Percentiles rank a stretch among this genome's conserved stretches.
These are phyloP conservation scores for Stichodactyla helianthus DNA, from an alignment of 64 coral and sea anemone genomes.

Conservation along the genomic window DNA sequence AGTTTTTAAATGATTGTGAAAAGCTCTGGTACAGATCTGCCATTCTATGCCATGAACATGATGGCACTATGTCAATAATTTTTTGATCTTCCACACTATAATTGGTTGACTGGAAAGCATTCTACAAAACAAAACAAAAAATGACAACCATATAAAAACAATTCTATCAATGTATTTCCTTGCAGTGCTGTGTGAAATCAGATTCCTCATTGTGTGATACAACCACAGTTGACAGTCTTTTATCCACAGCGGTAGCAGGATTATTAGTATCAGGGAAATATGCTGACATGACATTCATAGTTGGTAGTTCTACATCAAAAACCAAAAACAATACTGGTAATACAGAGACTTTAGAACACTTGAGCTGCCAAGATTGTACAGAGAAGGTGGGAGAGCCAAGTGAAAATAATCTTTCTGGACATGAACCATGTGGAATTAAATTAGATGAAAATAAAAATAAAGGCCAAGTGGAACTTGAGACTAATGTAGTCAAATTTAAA, in stretches of 20 bases:
- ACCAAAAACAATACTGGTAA: background rate
- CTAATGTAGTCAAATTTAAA: constrained; percentile 39
- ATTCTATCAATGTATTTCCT: background rate
- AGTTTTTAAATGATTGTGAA: too few relatives aligned
- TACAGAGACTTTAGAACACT: background rate
- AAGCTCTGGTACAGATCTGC: too few relatives aligned
- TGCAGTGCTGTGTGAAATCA: background rate
- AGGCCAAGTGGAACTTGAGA: constrained; percentile 5
- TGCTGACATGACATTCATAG: constrained; percentile 73
- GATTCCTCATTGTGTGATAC: background rate
- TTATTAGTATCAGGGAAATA: constrained; percentile 60
- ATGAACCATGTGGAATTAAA: background rate
- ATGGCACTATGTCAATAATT: too few relatives aligned
- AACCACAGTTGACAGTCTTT: constrained; percentile 31
- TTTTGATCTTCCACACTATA: too few relatives aligned
- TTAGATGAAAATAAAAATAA: background rate
- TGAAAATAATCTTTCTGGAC: background rate
- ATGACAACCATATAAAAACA: background rate
- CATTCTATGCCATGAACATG: too few relatives aligned
- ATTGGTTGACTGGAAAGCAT: too few relatives aligned
- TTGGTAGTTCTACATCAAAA: constrained; percentile 10
- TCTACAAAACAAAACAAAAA: too few relatives aligned
- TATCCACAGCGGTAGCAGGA: constrained; percentile 45
- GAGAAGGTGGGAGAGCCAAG: background rate
- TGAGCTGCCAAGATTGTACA: background rate